Evolutionary conservation across 2,797 vertebrate species (phyloP).

Genomic region (Premnoplex brunnescens): DNA sequence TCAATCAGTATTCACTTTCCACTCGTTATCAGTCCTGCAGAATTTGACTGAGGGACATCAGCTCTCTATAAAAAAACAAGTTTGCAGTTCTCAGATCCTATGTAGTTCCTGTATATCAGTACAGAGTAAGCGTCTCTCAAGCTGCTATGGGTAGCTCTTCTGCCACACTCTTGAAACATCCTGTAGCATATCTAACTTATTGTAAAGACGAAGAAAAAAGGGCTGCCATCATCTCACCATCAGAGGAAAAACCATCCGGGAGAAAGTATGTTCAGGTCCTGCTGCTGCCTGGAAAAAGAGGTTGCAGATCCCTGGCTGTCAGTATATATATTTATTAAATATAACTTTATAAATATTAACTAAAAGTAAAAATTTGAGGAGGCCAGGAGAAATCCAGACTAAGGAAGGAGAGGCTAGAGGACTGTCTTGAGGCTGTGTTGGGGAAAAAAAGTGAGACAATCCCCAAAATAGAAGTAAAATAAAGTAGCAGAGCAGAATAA

Average conservation of each 20-base stretch:
- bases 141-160: not conserved
- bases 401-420: not conserved
- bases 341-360: not conserved
- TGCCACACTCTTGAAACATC: not conserved
- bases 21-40: not conserved
- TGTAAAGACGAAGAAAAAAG: not conserved
- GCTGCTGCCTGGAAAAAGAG: not conserved
- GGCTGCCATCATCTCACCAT: not conserved
- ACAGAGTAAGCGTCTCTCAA: not conserved
- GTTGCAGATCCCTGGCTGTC: not conserved
- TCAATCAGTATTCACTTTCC: not conserved
- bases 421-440: not conserved
- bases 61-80: not conserved
- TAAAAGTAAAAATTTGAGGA: not conserved
- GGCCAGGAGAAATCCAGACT: not conserved
- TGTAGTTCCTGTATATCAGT: not conserved
- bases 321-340: not conserved
- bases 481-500: not conserved
- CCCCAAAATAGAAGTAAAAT: fast-evolving
- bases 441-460: not conserved
- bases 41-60: not conserved
- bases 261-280: not conserved
- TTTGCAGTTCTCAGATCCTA: not conserved
- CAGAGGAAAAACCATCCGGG: not conserved
- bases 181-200: not conserved